These are phyloP conservation scores for Bimastos eiseni DNA, from an alignment of 2,888 invertebrate genomes.

Conservation along the genomic window DNA sequence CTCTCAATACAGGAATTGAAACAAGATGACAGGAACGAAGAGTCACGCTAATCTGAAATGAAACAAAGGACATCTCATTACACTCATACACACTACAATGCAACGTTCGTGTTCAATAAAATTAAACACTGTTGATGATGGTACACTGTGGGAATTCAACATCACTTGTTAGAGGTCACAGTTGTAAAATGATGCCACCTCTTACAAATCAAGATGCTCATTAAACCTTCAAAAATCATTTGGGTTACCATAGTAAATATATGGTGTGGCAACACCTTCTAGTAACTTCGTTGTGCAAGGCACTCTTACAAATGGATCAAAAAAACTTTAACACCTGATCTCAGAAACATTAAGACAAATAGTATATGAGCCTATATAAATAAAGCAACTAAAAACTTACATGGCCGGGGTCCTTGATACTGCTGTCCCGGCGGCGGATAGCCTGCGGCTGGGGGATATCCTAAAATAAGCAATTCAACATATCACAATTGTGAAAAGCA, in stretches of 20 bases:
- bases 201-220: neutral
- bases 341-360: neutral
- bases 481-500: neutral
- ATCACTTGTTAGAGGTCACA: neutral
- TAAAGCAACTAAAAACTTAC: constrained; percentile 2
- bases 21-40: neutral
- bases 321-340: neutral
- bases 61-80: neutral
- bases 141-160: neutral
- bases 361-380: neutral
- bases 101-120: neutral
- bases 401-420: neutral
- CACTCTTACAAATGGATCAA: too few species aligned
- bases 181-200: neutral
- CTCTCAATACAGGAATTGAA: neutral
- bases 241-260: too few species aligned
- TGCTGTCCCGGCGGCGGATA: neutral
- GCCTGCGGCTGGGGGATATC: neutral
- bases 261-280: too few species aligned
- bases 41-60: neutral
- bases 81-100: neutral
- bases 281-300: too few species aligned
- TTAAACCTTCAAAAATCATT: too few species aligned
- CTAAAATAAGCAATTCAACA: constrained; percentile 13
- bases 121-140: neutral